phyloP scores from a whole-genome alignment of 1,140 invertebrate genomes.

The Caenorhabditis latens region DNA sequence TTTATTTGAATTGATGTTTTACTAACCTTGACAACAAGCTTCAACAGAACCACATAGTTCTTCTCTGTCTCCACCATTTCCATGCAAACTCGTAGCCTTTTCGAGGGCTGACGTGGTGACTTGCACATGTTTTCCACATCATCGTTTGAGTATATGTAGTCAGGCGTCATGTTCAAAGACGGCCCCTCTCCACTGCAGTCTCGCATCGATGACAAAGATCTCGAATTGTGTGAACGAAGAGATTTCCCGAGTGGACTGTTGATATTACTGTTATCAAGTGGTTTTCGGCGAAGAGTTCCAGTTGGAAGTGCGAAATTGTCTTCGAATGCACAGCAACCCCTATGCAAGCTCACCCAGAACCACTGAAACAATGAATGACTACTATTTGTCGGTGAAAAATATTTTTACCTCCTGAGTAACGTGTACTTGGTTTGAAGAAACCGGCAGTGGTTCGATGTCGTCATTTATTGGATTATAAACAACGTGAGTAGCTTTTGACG shows the following conservation, averaged over 20 bases:
- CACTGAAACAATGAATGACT: constrained; percentile 82
- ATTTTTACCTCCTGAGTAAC: constrained; percentile 71
- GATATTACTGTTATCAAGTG: constrained; percentile 34
- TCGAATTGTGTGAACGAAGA: constrained; percentile 29
- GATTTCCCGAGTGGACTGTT: constrained; percentile 60
- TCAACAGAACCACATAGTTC: constrained; percentile 94
- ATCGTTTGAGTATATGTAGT: constrained; percentile 65
- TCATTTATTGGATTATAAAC: constrained; percentile 55
- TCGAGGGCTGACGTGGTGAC: constrained; percentile 52
- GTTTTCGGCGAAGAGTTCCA: constrained; percentile 50
- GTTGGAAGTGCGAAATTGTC: constrained; percentile 82
- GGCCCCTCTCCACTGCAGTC: constrained; percentile 22
- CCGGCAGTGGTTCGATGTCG: constrained; percentile 50
- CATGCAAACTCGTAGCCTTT: constrained; percentile 83
- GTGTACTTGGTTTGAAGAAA: constrained; percentile 68
- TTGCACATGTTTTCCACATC: constrained; percentile 62
- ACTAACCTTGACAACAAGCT: constrained; percentile 88
- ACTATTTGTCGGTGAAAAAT: constrained; percentile 52
- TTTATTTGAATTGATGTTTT: background rate
- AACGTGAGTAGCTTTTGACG: constrained; percentile 56
- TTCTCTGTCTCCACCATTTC: constrained; percentile 95
- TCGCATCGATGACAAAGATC: constrained; percentile 42
- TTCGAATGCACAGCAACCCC: constrained; percentile 91
- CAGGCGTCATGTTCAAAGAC: constrained; percentile 53
- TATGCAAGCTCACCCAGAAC: constrained; percentile 97